Percentiles rank a stretch among this genome's conserved stretches.
Conservation (phyloP, 2,888 invertebrate species). For the Rhorus exstirpatorius region DNA sequence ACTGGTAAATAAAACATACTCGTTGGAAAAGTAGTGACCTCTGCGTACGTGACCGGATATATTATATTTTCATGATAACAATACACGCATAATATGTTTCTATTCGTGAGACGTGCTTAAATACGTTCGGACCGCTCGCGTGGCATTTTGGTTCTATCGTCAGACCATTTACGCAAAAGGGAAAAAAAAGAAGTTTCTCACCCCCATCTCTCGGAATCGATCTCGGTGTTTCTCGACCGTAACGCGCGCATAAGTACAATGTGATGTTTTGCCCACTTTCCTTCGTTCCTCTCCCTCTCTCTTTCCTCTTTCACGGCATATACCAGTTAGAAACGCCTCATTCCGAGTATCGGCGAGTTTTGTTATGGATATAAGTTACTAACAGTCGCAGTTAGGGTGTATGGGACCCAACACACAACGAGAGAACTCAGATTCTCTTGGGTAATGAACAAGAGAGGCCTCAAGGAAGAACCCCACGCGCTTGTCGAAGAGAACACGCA, state of each 20-base stretch:
- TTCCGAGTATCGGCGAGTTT: neutral
- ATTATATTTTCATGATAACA: slow-evolving; percentile 45
- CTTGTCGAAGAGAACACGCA: neutral
- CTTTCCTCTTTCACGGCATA: slow-evolving; percentile 30
- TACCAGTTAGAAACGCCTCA: slow-evolving; percentile 4
- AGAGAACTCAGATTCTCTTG: slow-evolving; percentile 28
- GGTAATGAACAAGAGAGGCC: slow-evolving; percentile 28
- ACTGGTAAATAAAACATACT: no score
- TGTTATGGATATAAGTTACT: slow-evolving; percentile 15
- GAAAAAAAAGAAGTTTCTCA: no score
- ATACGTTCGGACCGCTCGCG: slow-evolving; percentile 5
- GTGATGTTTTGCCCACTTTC: slow-evolving; percentile 34
- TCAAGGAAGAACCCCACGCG: slow-evolving; percentile 1
- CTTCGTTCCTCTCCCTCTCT: neutral
- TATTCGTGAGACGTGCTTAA: slow-evolving; percentile 2
- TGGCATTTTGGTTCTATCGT: neutral
- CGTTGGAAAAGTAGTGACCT: neutral
- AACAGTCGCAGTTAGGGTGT: neutral
- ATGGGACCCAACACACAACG: neutral
- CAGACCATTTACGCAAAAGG: neutral
- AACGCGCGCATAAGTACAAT: slow-evolving; percentile 41
- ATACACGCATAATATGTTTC: slow-evolving; percentile 7
- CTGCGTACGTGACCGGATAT: slow-evolving; percentile 68
- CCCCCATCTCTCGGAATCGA: slow-evolving; percentile 29
- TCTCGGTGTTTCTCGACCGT: slow-evolving; percentile 23